A percentile compares a stretch with the other conserved stretches of the same genome.
phyloP scores from a whole-genome alignment of 2,797 vertebrate species.

The Dicrostonyx torquatus region DNA sequence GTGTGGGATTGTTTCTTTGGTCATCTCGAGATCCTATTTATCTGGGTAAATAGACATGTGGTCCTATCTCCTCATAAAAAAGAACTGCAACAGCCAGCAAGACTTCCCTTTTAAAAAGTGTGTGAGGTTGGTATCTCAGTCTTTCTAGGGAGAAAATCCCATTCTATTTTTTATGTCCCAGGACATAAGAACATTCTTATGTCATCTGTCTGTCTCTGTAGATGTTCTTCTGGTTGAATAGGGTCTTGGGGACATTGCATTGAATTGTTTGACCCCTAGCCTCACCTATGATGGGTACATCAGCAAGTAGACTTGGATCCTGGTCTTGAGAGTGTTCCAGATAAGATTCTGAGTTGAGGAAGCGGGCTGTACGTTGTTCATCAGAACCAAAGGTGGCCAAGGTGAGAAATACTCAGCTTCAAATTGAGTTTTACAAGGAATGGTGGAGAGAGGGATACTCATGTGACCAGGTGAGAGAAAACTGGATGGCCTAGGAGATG shows the following conservation, averaged over 20 bases:
- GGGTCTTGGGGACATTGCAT: neutral
- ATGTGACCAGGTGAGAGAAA: neutral
- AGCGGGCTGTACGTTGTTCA: neutral
- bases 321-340: neutral
- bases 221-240: neutral
- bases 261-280: neutral
- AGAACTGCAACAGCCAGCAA: neutral
- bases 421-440: neutral
- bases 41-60: neutral
- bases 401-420: neutral
- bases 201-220: slow-evolving; percentile 33
- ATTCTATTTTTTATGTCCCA: slow-evolving; percentile 25
- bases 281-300: neutral
- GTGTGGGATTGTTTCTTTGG: neutral
- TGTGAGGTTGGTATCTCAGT: neutral
- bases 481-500: neutral
- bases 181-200: neutral
- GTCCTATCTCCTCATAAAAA: neutral
- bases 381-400: slow-evolving; percentile 4
- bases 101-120: slow-evolving; percentile 30
- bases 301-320: neutral
- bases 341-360: slow-evolving; percentile 17
- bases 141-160: slow-evolving; percentile 39
- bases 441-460: neutral
- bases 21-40: neutral